Percentiles rank a stretch among this genome's conserved stretches.
Evolutionary conservation across 1,140 invertebrate species (phyloP).

Genomic region (Gonatopus flavifemur): DNA sequence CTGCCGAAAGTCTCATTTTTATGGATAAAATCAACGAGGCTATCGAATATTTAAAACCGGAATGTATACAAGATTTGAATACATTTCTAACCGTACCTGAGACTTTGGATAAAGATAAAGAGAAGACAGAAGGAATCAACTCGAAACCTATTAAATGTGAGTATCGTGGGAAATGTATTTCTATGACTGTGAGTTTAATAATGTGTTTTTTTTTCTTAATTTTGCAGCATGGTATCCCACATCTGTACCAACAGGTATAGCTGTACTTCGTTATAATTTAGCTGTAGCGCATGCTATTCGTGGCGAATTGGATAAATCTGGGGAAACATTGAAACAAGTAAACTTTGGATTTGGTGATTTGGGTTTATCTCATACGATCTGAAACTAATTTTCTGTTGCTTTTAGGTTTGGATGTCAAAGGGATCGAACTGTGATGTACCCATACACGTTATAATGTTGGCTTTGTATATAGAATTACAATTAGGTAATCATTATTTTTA

Average conservation of each 20-base stretch:
- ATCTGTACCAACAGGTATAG: constrained; percentile 65
- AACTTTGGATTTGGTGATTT: constrained; percentile 6
- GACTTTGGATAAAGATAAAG: constrained; percentile 47
- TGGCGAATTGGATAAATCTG: constrained; percentile 76
- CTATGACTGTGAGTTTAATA: no score
- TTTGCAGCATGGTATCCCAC: constrained; percentile 69
- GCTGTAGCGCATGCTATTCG: constrained; percentile 75
- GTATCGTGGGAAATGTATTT: constrained; percentile 2
- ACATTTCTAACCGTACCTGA: constrained; percentile 47
- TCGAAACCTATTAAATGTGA: constrained; percentile 50
- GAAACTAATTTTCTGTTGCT: constrained; percentile 24
- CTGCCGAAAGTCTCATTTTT: constrained; percentile 84
- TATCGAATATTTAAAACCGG: constrained; percentile 80
- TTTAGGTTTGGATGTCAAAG: constrained; percentile 63
- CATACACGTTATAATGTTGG: constrained; percentile 72
- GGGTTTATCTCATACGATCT: not conserved
- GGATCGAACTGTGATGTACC: constrained; percentile 65
- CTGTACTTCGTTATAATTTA: constrained; percentile 78
- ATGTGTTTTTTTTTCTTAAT: constrained; percentile 12
- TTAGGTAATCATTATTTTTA: constrained; percentile 60
- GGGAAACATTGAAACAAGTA: constrained; percentile 67
- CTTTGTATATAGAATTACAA: constrained; percentile 73
- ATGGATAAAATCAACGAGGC: constrained; percentile 83
- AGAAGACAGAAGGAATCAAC: constrained; percentile 42
- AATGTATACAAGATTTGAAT: constrained; percentile 67